Base-by-base conservation (phyloP, 2,797 vertebrate genomes). In the Calcarius lapponicus region DNA sequence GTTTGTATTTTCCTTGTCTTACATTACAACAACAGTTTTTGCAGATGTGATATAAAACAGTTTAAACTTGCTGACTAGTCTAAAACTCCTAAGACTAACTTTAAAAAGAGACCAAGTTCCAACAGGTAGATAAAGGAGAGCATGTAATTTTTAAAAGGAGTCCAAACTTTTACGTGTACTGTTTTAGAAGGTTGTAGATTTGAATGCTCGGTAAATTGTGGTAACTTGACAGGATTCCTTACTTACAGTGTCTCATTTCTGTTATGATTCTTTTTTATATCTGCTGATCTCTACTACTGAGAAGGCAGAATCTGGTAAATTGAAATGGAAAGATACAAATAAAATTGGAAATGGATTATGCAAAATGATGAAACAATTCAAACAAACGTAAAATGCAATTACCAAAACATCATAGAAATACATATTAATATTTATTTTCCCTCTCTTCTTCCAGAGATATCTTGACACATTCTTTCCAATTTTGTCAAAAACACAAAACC, bases 381-480 rank as follows among this genome's bases (percentile, higher is more conserved):
- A 54, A n/a, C 26, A 80, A 67, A 64, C 43, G 6, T 10, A 87
- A 95, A 92, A 85, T 58, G n/a, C 20, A 90, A 17, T 74, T 57
- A 29, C 16, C 36, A 64, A 61, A 75, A 51, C 4, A 86, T 34
- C 47, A 45, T 15, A 50, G 22, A 40, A n/a, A 53, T n/a, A n/a
- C n/a, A n/a, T n/a, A n/a, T n/a, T n/a, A n/a, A n/a, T 3, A 64
- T n/a, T 75, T 42, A 34, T 48, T 93, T 91, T 66, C 78, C 22
- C 83, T 88, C 56, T 91, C 43, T 90, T 81, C 43, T 80, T 92
- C 58, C 42, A 99, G 98, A 22, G 4, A 17, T 99, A 98, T 78
- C 95, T 99, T 28, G 95, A 96, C 40, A 97, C 86, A 80, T 99
- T 97, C 97, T 99, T 98, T 64, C 79, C 96, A 47, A 1, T n/a